These are phyloP conservation scores for Micromussa lordhowensis DNA, from an alignment of 92 coral and sea anemone species.

Conservation along the genomic window DNA sequence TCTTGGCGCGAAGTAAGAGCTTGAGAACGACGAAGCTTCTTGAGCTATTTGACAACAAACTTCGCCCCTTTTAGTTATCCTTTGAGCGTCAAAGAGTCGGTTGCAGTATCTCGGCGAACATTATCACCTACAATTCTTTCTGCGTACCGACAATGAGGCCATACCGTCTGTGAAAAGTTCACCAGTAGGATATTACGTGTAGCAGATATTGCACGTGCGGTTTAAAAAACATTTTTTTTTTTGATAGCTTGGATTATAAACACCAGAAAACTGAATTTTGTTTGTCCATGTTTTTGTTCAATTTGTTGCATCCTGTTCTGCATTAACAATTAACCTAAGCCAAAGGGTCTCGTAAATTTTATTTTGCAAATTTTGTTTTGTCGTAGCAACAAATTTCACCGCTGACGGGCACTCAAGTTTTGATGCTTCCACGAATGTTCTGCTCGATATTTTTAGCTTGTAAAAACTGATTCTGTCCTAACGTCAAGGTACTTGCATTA, in stretches of 20 bases:
- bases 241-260: background rate
- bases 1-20: background rate
- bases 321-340: background rate
- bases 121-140: background rate
- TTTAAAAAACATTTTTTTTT: background rate
- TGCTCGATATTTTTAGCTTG: background rate
- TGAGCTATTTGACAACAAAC: too few relatives aligned
- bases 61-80: background rate
- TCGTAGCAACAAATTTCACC: background rate
- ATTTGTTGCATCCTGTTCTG: background rate
- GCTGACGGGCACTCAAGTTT: background rate
- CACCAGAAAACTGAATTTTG: background rate
- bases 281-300: background rate
- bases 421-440: background rate
- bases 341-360: background rate
- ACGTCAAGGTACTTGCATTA: constrained; percentile 5
- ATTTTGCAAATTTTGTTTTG: background rate
- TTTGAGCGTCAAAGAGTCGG: background rate
- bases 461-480: background rate
- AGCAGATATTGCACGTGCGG: background rate
- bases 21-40: background rate
- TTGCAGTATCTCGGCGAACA: background rate
- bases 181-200: background rate
- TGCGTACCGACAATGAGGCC: background rate
- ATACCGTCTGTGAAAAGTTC: background rate